Percentiles rank a stretch among this genome's conserved stretches.
phyloP scores from a whole-genome alignment of 2,113 vertebrate genomes.

The Callaeas wilsoni region DNA sequence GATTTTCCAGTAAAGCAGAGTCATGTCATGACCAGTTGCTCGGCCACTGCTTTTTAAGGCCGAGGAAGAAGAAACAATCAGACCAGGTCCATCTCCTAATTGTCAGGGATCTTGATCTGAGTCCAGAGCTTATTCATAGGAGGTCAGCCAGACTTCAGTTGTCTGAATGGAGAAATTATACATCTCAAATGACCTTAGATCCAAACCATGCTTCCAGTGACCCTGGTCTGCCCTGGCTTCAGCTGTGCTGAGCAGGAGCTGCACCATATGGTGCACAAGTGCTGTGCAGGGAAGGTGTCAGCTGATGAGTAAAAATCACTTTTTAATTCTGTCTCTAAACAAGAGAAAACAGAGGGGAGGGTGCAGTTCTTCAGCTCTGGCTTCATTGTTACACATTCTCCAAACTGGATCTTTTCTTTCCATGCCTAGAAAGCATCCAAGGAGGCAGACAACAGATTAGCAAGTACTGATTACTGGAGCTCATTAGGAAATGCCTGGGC shows the following conservation, averaged over 20 bases:
- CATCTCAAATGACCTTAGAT: background rate
- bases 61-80: background rate
- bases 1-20: background rate
- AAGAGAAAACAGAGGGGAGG: background rate
- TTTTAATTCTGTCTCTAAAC: background rate
- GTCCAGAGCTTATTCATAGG: background rate
- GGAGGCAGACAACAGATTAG: background rate
- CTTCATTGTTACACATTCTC: background rate
- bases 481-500: background rate
- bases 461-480: background rate
- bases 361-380: background rate
- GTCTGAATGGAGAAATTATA: background rate
- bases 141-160: background rate
- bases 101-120: background rate
- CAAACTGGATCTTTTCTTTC: background rate
- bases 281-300: background rate
- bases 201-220: background rate
- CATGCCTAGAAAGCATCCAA: background rate
- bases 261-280: background rate
- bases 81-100: background rate
- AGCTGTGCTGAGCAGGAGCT: background rate
- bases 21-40: background rate
- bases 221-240: background rate
- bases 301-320: background rate
- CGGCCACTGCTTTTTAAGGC: background rate